Evolutionary conservation across 2,888 invertebrate species (phyloP), one percentile per base, ranked within the genome.

Genomic region (Catocala sponsa): DNA sequence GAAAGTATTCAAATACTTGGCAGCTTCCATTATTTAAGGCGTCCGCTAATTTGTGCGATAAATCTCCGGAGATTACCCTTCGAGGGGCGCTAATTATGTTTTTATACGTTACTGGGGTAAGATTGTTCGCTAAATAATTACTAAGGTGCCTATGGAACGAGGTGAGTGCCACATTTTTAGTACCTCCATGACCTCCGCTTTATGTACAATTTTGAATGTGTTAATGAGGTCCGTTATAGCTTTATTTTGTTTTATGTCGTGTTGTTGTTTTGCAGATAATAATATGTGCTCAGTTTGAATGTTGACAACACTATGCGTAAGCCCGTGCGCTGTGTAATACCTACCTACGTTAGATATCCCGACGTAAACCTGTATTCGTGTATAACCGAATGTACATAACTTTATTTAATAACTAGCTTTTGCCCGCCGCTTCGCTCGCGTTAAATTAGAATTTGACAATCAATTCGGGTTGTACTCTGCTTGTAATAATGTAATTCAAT

Each of bases 1-100:
- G 69, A 74, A 76, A 80, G 78, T 74, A 74, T 80, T 76, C 71
- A 66, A 73, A 68, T 68, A 64, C 64, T 64, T 73, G 58, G 51
- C 63, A 48, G 68, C 68, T 69, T 70, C 70, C 72, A 73, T 81
- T 80, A 75, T 84, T 79, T 70, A 65, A 67, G 68, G 70, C 76
- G 71, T 68, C 74, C 67, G 74, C 76, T 84, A 83, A 85, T 84
- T 85, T 79, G 61, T 59, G 62, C 74, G 64, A 82, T 82, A 82
- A 84, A 82, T 82, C 82, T 79, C 68, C 52, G 65, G 75, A 76
- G 82, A 83, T 83, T 82, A 79, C 79, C 73, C 70, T 80, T 78
- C 71, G 78, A 82, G 80, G 65, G 70, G 77, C 55, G 62, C 77
- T 84, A 83, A 84, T 84, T 81, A 80, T 80, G 70, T 80, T 84